Base-by-base conservation (phyloP, 2,888 invertebrate genomes). In the Melanophora roralis region DNA sequence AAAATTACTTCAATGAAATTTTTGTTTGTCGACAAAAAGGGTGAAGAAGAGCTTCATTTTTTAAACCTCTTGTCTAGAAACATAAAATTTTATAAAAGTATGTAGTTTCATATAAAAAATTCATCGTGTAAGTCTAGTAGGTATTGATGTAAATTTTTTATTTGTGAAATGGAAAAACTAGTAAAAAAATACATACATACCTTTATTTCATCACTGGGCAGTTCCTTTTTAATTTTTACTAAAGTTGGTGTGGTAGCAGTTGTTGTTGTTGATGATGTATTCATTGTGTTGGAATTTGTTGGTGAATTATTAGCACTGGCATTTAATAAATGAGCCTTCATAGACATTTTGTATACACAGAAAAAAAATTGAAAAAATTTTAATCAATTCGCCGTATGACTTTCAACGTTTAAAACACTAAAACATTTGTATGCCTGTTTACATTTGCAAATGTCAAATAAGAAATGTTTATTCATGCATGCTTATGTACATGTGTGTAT, bases 201-300 rank as follows among this genome's bases (percentile, higher is more conserved):
- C 93, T 94, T 94, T 88, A 94, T 94, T 91, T 94, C 94, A 91
- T 94, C 94, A 90, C 93, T 93, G 80, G 91, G 90, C 85, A 92
- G 91, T 88, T 94, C 94, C 89, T 94, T 94, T 89, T 94, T 94
- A 69, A 90, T 89, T 81, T 89, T 89, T 8, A 90, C 87, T 73
- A 51, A 64, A 27, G 75, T 72, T 77, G 81, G 65, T 67, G 82
- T 67, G 68, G 65, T 55, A 60, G 79, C 67, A 19, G 75, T 53
- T 51, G 78, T 34, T 11, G 79, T 76, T 57, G 74, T 27, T 55
- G 83, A 45, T 9, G 79, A 43, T 45, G 81, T 64, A 72, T 82
- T 84, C 73, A 80, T 78, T 45, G 82, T 78, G 27, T 27, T 27
- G 23, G 82, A 34, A 78, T 64, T 80, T 34, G 74, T 69, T 38